Base-by-base conservation (phyloP, 2,113 vertebrate genomes). In the Cyanistes caeruleus region DNA sequence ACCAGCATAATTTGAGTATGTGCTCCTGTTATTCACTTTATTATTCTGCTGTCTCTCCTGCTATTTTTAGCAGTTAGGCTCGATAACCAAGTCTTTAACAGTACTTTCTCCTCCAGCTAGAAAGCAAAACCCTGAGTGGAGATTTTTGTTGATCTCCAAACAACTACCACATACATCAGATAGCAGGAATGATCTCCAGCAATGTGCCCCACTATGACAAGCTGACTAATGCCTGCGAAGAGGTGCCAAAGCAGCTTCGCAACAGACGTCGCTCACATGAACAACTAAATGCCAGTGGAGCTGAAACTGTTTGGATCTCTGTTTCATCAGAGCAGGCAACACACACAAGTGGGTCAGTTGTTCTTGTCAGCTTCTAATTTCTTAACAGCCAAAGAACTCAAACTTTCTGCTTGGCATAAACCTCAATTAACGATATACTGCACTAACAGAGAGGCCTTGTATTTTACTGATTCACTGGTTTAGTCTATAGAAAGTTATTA, bases 401-500 rank as follows among this genome's bases (percentile, higher is more conserved):
- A 84, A 70, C 67, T 64, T 95, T 46, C 86, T 88, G 60, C 76
- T 93, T 84, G 90, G 72, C 92, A 80, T 41, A 90, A 96, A 88
- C 60, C 52, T 87, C 80, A 78, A 90, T 92, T 94, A 94, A 87
- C 49, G 86, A 87, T 83, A 84, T 0, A 81, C 31, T 46, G 82
- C 52, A 67, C 49, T 64, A 89, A 96, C 89, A 95, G 87, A 97
- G 81, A 87, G 48, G 30, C 62, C 83, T 89, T 96, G 77, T 90
- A 70, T 88, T 90, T 88, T 33, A 78, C 75, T 46, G 60, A 93
- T 96, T 93, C 73, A 4, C 35, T 83, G 80, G 88, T 92, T 95
- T 95, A 95, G 94, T 92, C 95, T 94, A 82, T 94, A 92, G 69
- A 89, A 91, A 75, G 80, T 78, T 92, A 96, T 84, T 95, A 92